Evolutionary conservation across 2,888 invertebrate species (phyloP), one percentile per base, ranked within the genome.

Genomic region (Rhagophthalmus giganteus): DNA sequence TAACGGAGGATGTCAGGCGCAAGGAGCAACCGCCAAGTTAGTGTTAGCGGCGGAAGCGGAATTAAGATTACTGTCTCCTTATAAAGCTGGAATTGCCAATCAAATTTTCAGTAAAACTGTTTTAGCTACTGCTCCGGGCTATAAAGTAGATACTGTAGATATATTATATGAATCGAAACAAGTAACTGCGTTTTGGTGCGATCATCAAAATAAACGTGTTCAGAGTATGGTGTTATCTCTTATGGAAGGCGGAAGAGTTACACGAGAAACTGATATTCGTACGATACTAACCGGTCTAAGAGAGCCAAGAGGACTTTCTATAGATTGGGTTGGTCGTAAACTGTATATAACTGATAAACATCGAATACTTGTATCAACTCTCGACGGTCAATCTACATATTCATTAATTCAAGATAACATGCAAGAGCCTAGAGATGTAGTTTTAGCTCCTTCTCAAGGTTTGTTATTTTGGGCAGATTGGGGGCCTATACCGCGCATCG

Each of bases 401-500:
- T 81, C 83, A 13, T 71, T 87, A 37, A 71, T 80, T 58, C 67
- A 65, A 10, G 72, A 76, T 5, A 73, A 72, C 34, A 72, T 81
- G 60, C 79, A 82, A 62, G 83, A 86, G 72, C 87, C 88, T 1
- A 60, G 74, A 32, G 88, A 88, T 68, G 80, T 91, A 59, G 84
- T 83, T 5, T 72, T 90, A 6, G 83, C 85, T 63, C 84, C 85
- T 2, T 79, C 78, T 2, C 79, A 83, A 14, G 81, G 82, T n/a
- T 73, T 81, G 66, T 76, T 92, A 76, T 85, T 85, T 69, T 92
- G 90, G 90, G 81, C 87, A 2, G 88, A 86, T 51, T 78, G 85
- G 74, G 88, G 88, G 51, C 78, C 82, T 45, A 73, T 68, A 53
- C 78, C 84, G 7, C 76, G 84, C 52, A 84, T 91, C 62, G 79